Evolutionary conservation across 2,888 invertebrate species (phyloP), one percentile per base, ranked within the genome.

Genomic region (Ferrisia virgata): DNA sequence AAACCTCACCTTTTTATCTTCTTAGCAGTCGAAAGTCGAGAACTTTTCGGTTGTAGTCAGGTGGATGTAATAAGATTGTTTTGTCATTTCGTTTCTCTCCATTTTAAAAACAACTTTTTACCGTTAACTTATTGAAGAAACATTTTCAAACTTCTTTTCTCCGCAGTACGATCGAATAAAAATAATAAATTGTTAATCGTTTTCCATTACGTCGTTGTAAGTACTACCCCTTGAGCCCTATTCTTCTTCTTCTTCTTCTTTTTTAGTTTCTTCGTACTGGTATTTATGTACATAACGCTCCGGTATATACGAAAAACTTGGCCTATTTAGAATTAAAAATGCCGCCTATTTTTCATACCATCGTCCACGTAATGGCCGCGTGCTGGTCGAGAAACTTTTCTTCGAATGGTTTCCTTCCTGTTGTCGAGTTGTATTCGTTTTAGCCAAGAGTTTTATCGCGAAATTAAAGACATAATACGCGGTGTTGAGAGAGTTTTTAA

Each of bases 171-270:
- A 33, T 33, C 72, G 36, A 72, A 72, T 72, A 72, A 72, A 72
- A 72, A 72, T 72, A 72, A 72, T 72, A 72, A 72, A 72, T 72
- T 33, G 72, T 72, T 72, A 72, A 72, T 72, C 72, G 72, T 72
- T 72, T 72, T 72, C 72, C 33, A 33, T 31, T 31, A 25, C 72
- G 72, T 15, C 18, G 28, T 72, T 33, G 2, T 28, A 43, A 2
- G 43, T 43, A 3, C 2, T 53, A 40, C 40, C 40, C 40, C 13
- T 40, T 40, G 40, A n/a, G n/a, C n/a, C 40, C 40, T 9, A 36
- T 36, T 8, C 40, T 11, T 40, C 40, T 47, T 6, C 47, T 4
- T 47, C 8, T 3, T 47, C n/a, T n/a, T n/a, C n/a, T n/a, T n/a
- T n/a, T n/a, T n/a, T n/a, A n/a, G n/a, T n/a, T n/a, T 8, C 40